Base-by-base conservation (phyloP, 2,113 vertebrate species). In the Clarias macrocephalus region DNA sequence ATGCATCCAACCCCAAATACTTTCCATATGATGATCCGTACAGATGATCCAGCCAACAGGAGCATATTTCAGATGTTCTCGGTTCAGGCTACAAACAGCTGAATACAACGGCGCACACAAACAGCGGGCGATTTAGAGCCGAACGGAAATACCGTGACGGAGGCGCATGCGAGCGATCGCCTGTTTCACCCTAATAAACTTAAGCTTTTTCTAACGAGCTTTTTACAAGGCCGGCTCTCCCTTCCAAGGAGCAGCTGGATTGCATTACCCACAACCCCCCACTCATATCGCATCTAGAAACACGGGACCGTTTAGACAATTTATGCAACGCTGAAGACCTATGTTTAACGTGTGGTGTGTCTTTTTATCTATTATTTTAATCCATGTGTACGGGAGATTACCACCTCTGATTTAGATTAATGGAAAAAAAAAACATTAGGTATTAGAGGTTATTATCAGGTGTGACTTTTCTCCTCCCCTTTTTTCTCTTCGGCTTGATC, bases 171-270 rank as follows among this genome's bases (percentile, higher is more conserved):
- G 68, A 85, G 85, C 19, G 60, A 83, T 65, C 25, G 87, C 83
- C 72, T 80, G 81, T 66, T 70, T 82, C 75, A 62, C 59, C 85
- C 54, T 70, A 88, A 90, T 87, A 92, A 94, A 92, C 88, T 87
- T 66, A 89, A 91, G 89, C 90, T 88, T 86, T 92, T 90, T 92
- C 91, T 92, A 93, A 94, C 92, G 87, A 94, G 90, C 89, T 87
- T 94, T 94, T 95, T 94, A 95, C 92, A 91, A 91, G 91, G 89
- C 65, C 88, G 89, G 90, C 91, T 91, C 92, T 93, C 25, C 62
- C 48, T 91, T 93, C 87, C 83, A 65, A 87, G 86, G 86, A 28
- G 90, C 93, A 93, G 94, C 94, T 95, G 94, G 89, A 92, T 93
- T 88, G 59, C 68, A 94, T 94, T 94, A 94, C 89, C 91, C 88